Evolutionary conservation across 2,113 vertebrate genomes (phyloP).

Genomic region (Sakesphorus luctuosus): DNA sequence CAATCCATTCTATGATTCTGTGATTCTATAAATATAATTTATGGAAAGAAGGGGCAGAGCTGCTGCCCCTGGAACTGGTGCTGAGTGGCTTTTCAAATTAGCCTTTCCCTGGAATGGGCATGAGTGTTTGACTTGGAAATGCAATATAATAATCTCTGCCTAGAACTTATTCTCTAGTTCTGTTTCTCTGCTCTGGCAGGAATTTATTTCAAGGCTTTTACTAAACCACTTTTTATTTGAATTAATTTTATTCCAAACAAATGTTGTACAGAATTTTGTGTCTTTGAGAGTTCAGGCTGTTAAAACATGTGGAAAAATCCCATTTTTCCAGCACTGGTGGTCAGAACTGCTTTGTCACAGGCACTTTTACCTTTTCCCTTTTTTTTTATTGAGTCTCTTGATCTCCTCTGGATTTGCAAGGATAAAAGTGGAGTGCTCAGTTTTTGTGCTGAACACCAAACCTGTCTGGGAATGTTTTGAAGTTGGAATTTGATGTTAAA

Average conservation of each 20-base stretch:
- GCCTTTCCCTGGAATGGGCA: neutral
- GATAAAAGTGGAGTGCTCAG: neutral
- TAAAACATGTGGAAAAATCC: neutral
- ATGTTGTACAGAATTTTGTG: neutral
- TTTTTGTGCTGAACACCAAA: neutral
- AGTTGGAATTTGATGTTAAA: neutral
- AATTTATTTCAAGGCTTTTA: neutral
- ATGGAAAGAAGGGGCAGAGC: neutral
- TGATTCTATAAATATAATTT: neutral
- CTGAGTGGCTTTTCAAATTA: neutral
- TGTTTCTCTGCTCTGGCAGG: neutral
- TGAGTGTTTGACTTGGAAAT: neutral
- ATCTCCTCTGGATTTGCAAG: neutral
- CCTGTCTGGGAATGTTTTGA: neutral
- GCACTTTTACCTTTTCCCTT: neutral
- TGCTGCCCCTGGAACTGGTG: accelerated
- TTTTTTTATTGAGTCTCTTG: neutral
- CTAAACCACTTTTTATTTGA: neutral
- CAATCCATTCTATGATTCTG: no score
- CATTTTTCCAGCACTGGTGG: neutral
- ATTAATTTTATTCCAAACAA: neutral
- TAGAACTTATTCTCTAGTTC: neutral
- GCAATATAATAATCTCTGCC: neutral
- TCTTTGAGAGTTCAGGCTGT: neutral
- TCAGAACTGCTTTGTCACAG: neutral